These are phyloP conservation scores for Bolinopsis microptera DNA, from an alignment of 37 sponge, comb jelly and placozoan species.

Conservation along the genomic window DNA sequence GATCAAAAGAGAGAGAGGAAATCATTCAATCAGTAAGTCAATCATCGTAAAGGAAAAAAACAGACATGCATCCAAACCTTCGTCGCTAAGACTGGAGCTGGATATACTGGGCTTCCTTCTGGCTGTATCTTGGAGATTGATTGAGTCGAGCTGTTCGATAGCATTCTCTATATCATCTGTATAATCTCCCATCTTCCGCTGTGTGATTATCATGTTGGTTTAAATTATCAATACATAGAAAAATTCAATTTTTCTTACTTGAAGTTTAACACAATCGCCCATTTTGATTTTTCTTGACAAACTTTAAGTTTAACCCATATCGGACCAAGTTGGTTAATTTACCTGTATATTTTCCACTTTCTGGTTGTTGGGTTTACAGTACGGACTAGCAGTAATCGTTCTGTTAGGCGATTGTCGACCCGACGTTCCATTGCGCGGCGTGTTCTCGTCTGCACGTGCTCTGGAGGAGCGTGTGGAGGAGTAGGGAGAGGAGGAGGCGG, in stretches of 20 bases:
- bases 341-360: conserved; percentile 34
- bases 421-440: background rate
- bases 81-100: conserved; percentile 61
- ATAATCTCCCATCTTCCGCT: conserved; percentile 30
- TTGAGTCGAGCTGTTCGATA: conserved; percentile 33
- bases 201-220: too few relatives aligned
- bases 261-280: too few relatives aligned
- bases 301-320: too few relatives aligned
- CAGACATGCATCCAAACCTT: background rate
- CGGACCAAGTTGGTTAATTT: too few relatives aligned
- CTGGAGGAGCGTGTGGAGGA: background rate
- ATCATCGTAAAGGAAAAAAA: background rate
- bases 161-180: background rate
- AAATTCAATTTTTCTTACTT: too few relatives aligned
- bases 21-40: background rate
- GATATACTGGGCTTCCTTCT: background rate
- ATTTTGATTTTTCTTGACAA: too few relatives aligned
- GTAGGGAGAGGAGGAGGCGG: conserved; percentile 5
- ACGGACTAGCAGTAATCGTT: background rate
- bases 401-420: background rate
- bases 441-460: background rate
- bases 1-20: background rate
- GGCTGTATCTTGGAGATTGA: background rate
- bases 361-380: background rate
- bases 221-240: too few relatives aligned